Percentiles rank a stretch among this genome's conserved stretches.
phyloP scores from a whole-genome alignment of 2,113 vertebrate genomes.

The Lagopus muta region DNA sequence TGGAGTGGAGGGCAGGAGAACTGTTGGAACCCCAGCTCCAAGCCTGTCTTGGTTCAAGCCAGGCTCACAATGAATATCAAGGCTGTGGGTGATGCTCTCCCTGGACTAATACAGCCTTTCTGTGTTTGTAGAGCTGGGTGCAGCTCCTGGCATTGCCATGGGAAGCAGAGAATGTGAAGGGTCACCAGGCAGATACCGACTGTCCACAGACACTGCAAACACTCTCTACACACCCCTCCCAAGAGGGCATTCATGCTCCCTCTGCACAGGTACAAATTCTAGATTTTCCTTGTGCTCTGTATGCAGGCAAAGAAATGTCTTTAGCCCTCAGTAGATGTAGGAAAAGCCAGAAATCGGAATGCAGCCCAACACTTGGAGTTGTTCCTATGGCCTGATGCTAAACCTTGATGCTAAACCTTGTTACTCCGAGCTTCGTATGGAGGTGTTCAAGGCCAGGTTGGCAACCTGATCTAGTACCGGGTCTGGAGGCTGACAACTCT shows the following conservation, averaged over 20 bases:
- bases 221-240: too few species aligned
- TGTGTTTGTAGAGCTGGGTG: background rate
- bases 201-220: background rate
- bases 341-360: background rate
- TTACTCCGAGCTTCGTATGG: fast-evolving
- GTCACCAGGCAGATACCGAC: background rate
- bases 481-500: too few species aligned
- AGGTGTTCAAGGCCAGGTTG: background rate
- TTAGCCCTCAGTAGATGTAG: background rate
- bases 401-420: background rate
- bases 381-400: background rate
- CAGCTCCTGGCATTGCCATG: background rate
- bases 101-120: background rate
- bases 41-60: background rate
- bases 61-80: background rate
- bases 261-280: fast-evolving
- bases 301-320: background rate
- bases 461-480: too few species aligned
- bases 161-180: fast-evolving
- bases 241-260: fast-evolving
- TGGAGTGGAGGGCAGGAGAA: background rate
- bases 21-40: background rate
- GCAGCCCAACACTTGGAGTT: fast-evolving
- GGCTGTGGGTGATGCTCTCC: background rate
- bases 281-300: background rate